Percentiles rank a stretch among this genome's conserved stretches.
phyloP scores from a whole-genome alignment of 2,797 vertebrate genomes.

The Pygocentrus nattereri region DNA sequence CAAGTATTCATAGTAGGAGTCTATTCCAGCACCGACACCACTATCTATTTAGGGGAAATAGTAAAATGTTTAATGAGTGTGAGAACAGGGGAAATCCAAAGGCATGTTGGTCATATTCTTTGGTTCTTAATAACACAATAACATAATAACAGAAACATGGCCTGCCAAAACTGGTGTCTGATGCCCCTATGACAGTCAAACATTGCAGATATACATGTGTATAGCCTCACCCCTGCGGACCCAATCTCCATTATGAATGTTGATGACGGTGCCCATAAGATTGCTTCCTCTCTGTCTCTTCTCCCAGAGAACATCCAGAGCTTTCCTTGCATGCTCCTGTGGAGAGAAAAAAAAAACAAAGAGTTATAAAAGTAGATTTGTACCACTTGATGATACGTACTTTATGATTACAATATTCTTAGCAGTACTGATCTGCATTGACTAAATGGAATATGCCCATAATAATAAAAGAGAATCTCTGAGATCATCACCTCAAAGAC shows the following conservation, averaged over 20 bases:
- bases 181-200: background rate
- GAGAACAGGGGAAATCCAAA: background rate
- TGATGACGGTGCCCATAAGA: conserved; percentile 86
- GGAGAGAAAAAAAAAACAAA: background rate
- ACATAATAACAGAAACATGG: too few relatives aligned
- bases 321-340: conserved; percentile 82
- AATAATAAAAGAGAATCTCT: background rate
- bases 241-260: conserved; percentile 88
- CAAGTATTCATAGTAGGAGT: conserved; percentile 87
- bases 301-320: conserved; percentile 85
- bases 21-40: conserved; percentile 85
- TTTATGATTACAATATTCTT: background rate
- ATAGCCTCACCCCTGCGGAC: conserved; percentile 78
- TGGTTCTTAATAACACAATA: too few relatives aligned
- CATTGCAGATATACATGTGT: background rate
- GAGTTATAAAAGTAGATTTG: background rate
- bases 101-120: too few relatives aligned
- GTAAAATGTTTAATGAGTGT: background rate
- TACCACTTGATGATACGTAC: background rate
- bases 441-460: background rate
- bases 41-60: conserved; percentile 74
- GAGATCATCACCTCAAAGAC: conserved; percentile 80
- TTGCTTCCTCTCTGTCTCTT: conserved; percentile 84
- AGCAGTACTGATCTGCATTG: background rate
- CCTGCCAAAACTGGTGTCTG: background rate